phyloP scores from a whole-genome alignment of 2,113 vertebrate species.

The Pygoscelis adeliae region DNA sequence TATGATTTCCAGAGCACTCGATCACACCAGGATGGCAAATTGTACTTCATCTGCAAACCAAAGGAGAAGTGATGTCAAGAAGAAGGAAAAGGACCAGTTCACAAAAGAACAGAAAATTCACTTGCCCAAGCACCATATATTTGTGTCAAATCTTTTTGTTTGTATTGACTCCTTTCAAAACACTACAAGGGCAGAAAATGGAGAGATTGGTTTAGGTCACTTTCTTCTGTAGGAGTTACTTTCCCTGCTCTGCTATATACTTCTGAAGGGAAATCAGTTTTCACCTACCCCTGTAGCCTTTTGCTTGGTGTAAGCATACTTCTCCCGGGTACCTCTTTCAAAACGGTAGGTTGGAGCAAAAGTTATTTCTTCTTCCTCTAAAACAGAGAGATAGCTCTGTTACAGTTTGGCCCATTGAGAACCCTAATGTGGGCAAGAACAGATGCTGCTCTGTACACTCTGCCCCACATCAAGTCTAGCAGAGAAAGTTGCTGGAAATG shows the following conservation, averaged over 20 bases:
- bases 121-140: not conserved
- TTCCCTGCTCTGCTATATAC: not conserved
- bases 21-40: conserved; percentile 98
- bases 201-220: not conserved
- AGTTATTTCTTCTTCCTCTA: conserved; percentile 96
- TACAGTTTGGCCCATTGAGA: not conserved
- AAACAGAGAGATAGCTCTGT: conserved; percentile 10
- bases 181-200: not conserved
- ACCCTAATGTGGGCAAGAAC: not conserved
- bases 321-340: conserved; percentile 89
- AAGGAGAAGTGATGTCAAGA: conserved; percentile 42
- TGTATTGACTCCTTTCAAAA: not conserved
- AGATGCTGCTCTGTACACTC: not conserved
- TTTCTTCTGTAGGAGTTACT: not conserved
- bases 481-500: not conserved
- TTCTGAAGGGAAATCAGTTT: not conserved
- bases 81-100: not conserved
- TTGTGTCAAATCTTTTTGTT: not conserved
- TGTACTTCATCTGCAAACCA: conserved; percentile 91
- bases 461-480: not conserved
- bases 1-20: conserved; percentile 96
- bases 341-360: conserved; percentile 96
- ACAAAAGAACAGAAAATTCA: not conserved
- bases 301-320: conserved; percentile 94
- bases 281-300: conserved; percentile 93